Base-by-base conservation (phyloP, 2,888 invertebrate species). In the Elmis aenea region DNA sequence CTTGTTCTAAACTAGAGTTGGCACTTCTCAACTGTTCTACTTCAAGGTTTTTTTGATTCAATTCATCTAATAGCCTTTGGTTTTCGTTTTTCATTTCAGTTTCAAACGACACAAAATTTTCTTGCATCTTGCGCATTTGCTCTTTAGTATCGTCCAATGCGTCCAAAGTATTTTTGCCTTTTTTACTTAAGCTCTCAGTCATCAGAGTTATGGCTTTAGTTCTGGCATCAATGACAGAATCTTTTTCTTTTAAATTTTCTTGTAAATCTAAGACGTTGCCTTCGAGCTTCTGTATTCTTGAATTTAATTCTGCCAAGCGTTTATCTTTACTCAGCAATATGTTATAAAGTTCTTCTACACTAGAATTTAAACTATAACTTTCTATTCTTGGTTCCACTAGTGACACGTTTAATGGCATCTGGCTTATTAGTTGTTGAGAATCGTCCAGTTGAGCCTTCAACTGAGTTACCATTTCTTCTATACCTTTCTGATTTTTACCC, bases 91-190 rank as follows among this genome's bases (percentile, higher is more conserved):
- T 83, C 74, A 85, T 79, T 44, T 82, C 78, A 26, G 70, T 69
- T 68, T 88, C 86, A 64, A 81, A 71, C 8, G 73, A 70, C 14
- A 83, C 71, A 62, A 88, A 85, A 62, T 83, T 81, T 52, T 81
- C 77, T 64, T 89, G 88, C 83, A 87, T 84, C 56, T 78, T 74
- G 56, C 78, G 75, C 83, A 88, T 84, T 69, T 88, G 84, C 51
- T 82, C 80, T 57, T 81, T 81, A 10, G 86, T 86, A 42, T 88
- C 85, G 63, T 88, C 86, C 29, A 87, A 70, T 46, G 83, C 76
- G 54, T 80, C 77, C 41, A 86, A 66, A 5, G 84, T 79, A 51
- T 75, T 77, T 70, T 83, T 85, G 33, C 81, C 77, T 66, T 79
- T 83, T 64, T 75, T 81, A 58, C 73, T 77, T 38, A 85, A 69